Conservation (phyloP, 2,113 vertebrate genomes). For the Galbula dea region DNA sequence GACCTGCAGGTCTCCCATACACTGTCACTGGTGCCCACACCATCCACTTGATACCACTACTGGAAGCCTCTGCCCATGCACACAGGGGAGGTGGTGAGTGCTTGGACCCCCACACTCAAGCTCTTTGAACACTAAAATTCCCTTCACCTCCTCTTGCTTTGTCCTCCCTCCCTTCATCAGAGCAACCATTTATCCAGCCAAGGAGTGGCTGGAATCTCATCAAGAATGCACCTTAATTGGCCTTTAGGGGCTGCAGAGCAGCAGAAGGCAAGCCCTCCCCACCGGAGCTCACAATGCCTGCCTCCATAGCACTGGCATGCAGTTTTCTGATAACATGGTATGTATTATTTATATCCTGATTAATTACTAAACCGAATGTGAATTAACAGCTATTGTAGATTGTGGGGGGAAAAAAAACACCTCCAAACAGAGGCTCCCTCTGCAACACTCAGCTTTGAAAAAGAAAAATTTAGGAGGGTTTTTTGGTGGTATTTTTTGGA, state of each 20-base stretch:
- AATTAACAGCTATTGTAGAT: not conserved
- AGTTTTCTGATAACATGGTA: conserved; percentile 5
- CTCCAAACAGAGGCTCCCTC: not conserved
- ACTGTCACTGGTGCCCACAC: not conserved
- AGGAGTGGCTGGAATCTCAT: not conserved
- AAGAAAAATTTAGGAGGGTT: not conserved
- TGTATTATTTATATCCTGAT: conserved; percentile 49
- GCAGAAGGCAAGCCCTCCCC: not conserved
- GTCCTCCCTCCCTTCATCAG: not conserved
- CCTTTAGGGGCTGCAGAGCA: conserved; percentile 4
- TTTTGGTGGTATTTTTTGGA: too few species aligned
- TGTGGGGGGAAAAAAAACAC: not conserved
- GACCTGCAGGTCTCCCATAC: not conserved
- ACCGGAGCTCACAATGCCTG: not conserved
- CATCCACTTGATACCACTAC: rapidly evolving
- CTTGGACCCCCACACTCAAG: not conserved
- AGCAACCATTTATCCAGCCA: not conserved
- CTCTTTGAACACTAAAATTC: not conserved
- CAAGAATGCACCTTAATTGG: conserved; percentile 44
- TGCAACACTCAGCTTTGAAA: not conserved
- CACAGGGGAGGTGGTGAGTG: rapidly evolving
- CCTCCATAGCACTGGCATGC: not conserved
- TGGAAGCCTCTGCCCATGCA: rapidly evolving
- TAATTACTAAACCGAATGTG: conserved; percentile 42
- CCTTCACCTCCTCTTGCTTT: not conserved